Evolutionary conservation across 35 echinoderm and acorn worm species (phyloP).

Genomic region (Acanthaster planci): DNA sequence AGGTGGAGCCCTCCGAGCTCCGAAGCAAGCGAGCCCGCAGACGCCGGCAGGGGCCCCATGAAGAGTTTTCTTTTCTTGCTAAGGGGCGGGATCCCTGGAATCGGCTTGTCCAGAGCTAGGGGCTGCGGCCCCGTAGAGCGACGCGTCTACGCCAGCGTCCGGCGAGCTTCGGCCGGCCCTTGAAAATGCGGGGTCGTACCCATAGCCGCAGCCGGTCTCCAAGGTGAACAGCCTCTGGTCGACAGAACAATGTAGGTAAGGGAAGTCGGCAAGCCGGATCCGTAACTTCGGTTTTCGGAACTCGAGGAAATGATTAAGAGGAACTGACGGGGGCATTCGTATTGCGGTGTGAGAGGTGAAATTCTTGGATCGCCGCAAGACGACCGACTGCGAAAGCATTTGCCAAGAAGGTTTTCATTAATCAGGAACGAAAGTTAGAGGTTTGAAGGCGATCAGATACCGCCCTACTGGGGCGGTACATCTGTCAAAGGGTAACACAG

Average conservation of each 20-base stretch:
- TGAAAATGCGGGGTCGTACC: slow-evolving; percentile 53
- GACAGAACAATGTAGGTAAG: too few species aligned
- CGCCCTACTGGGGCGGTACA: too few species aligned
- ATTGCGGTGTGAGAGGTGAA: slow-evolving; percentile 91
- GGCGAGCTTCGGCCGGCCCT: too few species aligned
- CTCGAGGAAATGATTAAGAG: slow-evolving; percentile 69
- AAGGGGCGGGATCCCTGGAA: slow-evolving; percentile 48
- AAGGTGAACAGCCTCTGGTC: too few species aligned
- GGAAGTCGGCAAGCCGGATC: too few species aligned
- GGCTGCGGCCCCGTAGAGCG: slow-evolving; percentile 65
- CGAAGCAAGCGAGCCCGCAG: too few species aligned
- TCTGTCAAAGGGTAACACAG: too few species aligned
- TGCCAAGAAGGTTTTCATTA: too few species aligned
- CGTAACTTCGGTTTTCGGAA: slow-evolving; percentile 59
- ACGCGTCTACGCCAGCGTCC: slow-evolving; percentile 58
- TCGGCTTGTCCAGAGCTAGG: too few species aligned
- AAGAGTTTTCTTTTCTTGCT: slow-evolving; percentile 43
- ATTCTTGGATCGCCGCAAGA: slow-evolving; percentile 73
- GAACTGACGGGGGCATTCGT: slow-evolving; percentile 64
- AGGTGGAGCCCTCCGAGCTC: too few species aligned
- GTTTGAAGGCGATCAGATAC: too few species aligned
- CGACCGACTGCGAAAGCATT: slow-evolving; percentile 60
- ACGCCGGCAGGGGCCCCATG: background rate
- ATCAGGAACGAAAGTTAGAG: too few species aligned
- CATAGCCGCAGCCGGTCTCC: slow-evolving; percentile 82